Evolutionary conservation across 2,797 vertebrate genomes (phyloP), one percentile per base, ranked within the genome.

Genomic region (Cichlasoma orientale): DNA sequence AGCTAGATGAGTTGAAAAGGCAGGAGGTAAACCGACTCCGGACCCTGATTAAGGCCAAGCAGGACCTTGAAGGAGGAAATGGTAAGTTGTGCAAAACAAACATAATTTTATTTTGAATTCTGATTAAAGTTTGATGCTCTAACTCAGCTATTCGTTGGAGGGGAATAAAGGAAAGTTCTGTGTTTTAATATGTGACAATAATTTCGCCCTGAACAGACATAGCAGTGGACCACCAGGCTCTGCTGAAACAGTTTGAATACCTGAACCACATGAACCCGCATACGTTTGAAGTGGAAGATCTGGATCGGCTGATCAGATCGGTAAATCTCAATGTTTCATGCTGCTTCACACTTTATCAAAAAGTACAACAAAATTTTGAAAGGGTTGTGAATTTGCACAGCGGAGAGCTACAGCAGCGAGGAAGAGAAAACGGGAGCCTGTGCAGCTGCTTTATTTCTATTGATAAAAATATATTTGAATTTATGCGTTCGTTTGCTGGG

Each of bases 201-300:
- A 56, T 72, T 75, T 13, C 4, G 54, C 57, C 23, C 31, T 83
- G 5, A 29, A 75, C 84, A 99, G 98, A 96, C 80, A 95, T 96
- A 58, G 96, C 96, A 52, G 95, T 99, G 89, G 97, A 99, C 82
- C 97, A 99, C 90, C 97, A 98, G 78, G 95, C 95, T 84, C 95
- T 99, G 74, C 94, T 99, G 56, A 98, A 98, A 91, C 98, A 99
- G 93, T 99, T 99, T 90, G 97, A 99, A 83, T 97, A 99, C 84
- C 92, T 99, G 85, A 98, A 99, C 90, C 98, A 99, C 90, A 93
- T 97, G 95, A 99, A 99, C 94, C 98, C 98, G 52, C 96, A 99
- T 81, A 98, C 96, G 0, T 99, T 99, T 53, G 98, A 99, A 92
- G 96, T 98, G 79, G 97, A 97, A 76, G 98, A 99, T 92, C 94